phyloP scores from a whole-genome alignment of 1,140 invertebrate species.

The Pogonomyrmex barbatus region DNA sequence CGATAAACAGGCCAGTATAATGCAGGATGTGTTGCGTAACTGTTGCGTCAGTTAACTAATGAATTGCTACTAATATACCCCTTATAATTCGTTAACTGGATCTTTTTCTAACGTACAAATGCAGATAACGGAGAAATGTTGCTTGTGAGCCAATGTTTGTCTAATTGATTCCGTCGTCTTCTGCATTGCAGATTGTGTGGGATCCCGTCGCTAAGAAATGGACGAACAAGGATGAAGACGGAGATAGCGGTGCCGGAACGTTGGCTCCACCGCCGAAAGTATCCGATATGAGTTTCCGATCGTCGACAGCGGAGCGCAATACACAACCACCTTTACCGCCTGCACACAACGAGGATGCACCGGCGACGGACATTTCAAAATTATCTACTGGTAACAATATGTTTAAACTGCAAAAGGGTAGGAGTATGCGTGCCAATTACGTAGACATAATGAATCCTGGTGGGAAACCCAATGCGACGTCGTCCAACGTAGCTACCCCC shows the following conservation, averaged over 20 bases:
- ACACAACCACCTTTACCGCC: constrained; percentile 58
- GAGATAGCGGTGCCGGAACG: constrained; percentile 87
- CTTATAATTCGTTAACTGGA: constrained; percentile 42
- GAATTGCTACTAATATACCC: constrained; percentile 51
- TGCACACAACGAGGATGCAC: constrained; percentile 65
- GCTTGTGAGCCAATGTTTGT: neutral
- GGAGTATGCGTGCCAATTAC: constrained; percentile 90
- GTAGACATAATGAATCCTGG: constrained; percentile 94
- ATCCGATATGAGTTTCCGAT: constrained; percentile 85
- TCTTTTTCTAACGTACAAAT: constrained; percentile 36
- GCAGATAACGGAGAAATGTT: constrained; percentile 15
- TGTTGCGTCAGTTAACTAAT: constrained; percentile 50
- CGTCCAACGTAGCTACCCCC: constrained; percentile 85
- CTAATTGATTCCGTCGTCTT: constrained; percentile 11
- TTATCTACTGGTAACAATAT: constrained; percentile 88
- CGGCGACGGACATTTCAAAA: constrained; percentile 80
- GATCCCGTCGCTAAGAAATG: constrained; percentile 94
- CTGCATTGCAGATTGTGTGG: constrained; percentile 93
- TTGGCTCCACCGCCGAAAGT: constrained; percentile 93
- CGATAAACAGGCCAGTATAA: constrained; percentile 81
- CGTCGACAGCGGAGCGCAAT: constrained; percentile 50
- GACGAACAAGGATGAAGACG: constrained; percentile 93
- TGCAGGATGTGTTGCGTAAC: constrained; percentile 52
- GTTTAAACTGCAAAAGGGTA: constrained; percentile 91
- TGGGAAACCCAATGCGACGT: constrained; percentile 84